These are phyloP conservation scores for Acromyrmex charruanus DNA, from an alignment of 1,140 invertebrate genomes.

Conservation along the genomic window DNA sequence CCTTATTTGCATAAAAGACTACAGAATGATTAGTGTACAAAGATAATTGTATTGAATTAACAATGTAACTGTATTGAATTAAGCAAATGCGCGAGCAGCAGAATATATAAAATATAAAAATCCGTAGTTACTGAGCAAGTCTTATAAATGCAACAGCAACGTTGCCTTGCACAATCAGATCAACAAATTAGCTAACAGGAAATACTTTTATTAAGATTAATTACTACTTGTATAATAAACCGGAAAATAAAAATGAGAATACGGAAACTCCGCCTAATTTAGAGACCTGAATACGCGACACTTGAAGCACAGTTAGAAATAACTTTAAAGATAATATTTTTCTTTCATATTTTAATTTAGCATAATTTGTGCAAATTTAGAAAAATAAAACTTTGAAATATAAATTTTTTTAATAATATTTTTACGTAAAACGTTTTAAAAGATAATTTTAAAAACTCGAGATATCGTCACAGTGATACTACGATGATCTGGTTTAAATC, in stretches of 20 bases:
- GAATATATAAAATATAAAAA: constrained; percentile 59
- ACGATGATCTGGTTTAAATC: background rate
- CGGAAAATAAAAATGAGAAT: constrained; percentile 31
- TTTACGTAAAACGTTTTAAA: background rate
- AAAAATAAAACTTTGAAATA: background rate
- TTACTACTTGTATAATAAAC: constrained; percentile 26
- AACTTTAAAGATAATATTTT: constrained; percentile 26
- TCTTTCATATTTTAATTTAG: constrained; percentile 20
- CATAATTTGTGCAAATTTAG: constrained; percentile 20
- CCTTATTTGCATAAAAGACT: constrained; percentile 35
- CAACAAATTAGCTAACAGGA: background rate
- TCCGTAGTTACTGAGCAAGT: background rate
- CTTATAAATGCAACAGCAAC: constrained; percentile 21
- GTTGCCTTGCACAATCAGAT: constrained; percentile 21
- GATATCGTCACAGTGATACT: background rate
- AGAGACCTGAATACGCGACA: constrained; percentile 18
- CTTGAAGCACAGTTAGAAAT: constrained; percentile 13
- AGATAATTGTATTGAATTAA: constrained; percentile 14
- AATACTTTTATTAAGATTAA: constrained; percentile 49
- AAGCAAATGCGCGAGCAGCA: background rate
- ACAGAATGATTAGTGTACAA: constrained; percentile 7
- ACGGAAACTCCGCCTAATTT: constrained; percentile 5
- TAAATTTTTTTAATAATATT: constrained; percentile 17
- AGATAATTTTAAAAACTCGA: background rate
- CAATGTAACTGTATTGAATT: constrained; percentile 14